Evolutionary conservation across 2,113 vertebrate genomes (phyloP), one percentile per base, ranked within the genome.

Genomic region (Corydoras sp.): DNA sequence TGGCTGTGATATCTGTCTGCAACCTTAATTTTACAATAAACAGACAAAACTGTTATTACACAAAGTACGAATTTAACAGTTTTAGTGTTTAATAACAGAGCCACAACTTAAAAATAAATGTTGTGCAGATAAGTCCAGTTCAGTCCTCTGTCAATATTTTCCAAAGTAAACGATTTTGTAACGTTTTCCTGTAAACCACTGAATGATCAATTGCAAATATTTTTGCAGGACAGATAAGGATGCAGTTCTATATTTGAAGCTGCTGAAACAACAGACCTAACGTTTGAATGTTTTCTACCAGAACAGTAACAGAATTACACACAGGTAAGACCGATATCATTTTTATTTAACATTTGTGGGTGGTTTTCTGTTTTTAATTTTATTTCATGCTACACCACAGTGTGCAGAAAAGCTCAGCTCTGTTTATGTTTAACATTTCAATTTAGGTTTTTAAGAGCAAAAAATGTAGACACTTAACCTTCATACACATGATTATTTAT

Each of bases 151-250:
- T 43, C 6, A 18, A 3, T 10, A 9, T 68, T 43, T 35, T 51
- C 56, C 43, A 32, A 58, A 18, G 56, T 29, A 4, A 61, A 54
- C 48, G 18, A 5, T 66, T 60, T 66, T 66, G 63, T 51, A 73
- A 73, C 35, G 9, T 53, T 30, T 73, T 58, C 10, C 71, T 30
- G 54, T 32, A 64, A 65, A 48, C 0, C 71, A 35, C 13, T 10
- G 55, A 18, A 31, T 10, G 30, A 58, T 54, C 54, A 59, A 67
- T 32, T 61, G 56, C 58, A 66, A 61, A 73, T 67, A 73, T 60
- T 50, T 72, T 66, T 10, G n/a, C 63, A 61, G 55, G 60, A 49
- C 49, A 43, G 50, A 32, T 15, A 10, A 55, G 48, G 14, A 61
- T 10, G 8, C 3, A 53, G 29, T 35, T 1, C 10, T 10, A 48